Conservation (phyloP, 2,113 vertebrate genomes). For the Petroica traversi region DNA sequence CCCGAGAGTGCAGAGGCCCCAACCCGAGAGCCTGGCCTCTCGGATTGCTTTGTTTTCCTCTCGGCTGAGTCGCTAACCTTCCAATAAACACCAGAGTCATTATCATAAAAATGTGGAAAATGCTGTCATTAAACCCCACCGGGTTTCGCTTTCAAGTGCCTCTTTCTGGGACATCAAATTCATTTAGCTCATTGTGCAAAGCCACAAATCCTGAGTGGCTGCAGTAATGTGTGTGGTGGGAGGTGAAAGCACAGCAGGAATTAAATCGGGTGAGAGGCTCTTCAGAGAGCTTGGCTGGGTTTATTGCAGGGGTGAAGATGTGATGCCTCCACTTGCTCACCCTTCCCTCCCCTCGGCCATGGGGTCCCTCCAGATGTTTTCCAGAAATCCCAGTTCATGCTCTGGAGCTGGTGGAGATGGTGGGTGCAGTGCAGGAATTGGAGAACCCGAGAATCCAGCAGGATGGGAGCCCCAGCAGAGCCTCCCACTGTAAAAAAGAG, state of each 20-base stretch:
- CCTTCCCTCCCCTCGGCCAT: accelerated
- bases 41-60: slow-evolving; percentile 47
- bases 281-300: background rate
- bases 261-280: background rate
- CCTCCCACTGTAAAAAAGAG: background rate
- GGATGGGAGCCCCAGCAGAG: background rate
- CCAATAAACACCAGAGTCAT: slow-evolving; percentile 58
- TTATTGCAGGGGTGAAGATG: background rate
- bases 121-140: slow-evolving; percentile 48
- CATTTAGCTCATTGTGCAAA: slow-evolving; percentile 57
- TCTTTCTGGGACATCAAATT: slow-evolving; percentile 67
- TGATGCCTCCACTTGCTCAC: background rate
- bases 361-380: background rate
- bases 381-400: background rate
- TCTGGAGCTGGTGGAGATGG: background rate
- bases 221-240: slow-evolving; percentile 54
- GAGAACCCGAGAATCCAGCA: background rate
- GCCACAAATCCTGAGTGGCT: slow-evolving; percentile 45
- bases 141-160: slow-evolving; percentile 48
- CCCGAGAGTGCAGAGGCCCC: background rate
- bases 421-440: background rate
- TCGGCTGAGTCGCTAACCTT: slow-evolving; percentile 10
- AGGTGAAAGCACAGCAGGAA: slow-evolving; percentile 9
- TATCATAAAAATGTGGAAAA: slow-evolving; percentile 52
- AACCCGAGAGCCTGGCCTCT: background rate